Conservation (phyloP, 64 coral and sea anemone species). For the Montipora foliosa region DNA sequence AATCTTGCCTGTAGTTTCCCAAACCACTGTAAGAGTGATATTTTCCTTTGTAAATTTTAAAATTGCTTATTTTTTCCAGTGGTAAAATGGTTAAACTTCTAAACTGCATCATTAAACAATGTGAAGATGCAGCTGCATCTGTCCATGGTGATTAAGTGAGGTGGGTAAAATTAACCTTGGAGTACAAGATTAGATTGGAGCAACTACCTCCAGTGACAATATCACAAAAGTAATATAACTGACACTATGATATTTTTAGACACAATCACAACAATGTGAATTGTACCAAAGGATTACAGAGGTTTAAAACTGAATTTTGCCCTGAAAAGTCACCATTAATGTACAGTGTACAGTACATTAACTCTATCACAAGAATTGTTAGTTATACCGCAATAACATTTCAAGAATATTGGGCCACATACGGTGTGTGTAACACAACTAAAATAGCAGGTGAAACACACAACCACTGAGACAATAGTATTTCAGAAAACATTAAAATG, state of each 20-base stretch:
- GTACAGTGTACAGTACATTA: neutral
- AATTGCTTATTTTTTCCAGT: neutral
- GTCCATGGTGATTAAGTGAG: neutral
- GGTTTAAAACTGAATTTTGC: neutral
- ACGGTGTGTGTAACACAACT: neutral
- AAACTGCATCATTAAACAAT: neutral
- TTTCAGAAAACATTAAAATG: neutral
- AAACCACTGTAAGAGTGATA: neutral
- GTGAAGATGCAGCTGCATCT: neutral
- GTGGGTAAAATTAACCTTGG: too few species aligned
- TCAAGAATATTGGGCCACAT: constrained; percentile 5
- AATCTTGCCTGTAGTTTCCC: neutral
- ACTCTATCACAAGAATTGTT: neutral
- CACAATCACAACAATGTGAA: neutral
- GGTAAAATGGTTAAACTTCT: neutral
- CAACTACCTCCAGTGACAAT: constrained; percentile 4
- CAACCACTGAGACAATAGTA: neutral
- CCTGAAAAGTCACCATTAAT: neutral
- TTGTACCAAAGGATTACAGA: neutral
- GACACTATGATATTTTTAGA: neutral
- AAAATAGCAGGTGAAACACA: neutral
- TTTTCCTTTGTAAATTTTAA: neutral
- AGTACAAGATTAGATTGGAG: neutral
- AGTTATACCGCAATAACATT: neutral
- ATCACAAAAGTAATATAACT: constrained; percentile 10